Conservation (phyloP, 2,888 invertebrate species). For the Drosophila anomelani region DNA sequence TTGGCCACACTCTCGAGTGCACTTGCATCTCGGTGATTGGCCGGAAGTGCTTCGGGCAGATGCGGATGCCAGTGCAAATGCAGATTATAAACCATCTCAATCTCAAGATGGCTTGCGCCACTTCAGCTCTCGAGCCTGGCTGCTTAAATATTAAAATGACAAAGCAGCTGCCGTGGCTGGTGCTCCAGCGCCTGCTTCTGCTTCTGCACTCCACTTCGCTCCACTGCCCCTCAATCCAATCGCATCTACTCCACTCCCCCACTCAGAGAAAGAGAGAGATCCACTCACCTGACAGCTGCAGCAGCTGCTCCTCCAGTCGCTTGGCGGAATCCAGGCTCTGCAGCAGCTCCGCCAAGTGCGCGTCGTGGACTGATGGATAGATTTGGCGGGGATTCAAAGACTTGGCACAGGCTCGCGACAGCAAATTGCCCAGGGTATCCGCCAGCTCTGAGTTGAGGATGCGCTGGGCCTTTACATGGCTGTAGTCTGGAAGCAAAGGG, state of each 20-base stretch:
- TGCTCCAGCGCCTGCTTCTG: not conserved
- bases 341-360: conserved; percentile 85
- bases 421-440: conserved; percentile 95
- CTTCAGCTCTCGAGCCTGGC: conserved; percentile 43
- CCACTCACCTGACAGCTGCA: conserved; percentile 86
- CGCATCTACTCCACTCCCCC: conserved; percentile 3
- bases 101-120: conserved; percentile 35
- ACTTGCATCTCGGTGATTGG: conserved; percentile 63
- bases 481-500: conserved; percentile 90
- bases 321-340: conserved; percentile 85
- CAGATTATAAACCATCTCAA: conserved; percentile 48
- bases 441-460: conserved; percentile 95
- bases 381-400: conserved; percentile 91
- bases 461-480: conserved; percentile 89
- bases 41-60: conserved; percentile 53
- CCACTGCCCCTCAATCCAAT: conserved; percentile 17
- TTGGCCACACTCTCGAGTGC: conserved; percentile 66
- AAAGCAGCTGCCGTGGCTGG: conserved; percentile 18
- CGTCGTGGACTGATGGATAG: conserved; percentile 87
- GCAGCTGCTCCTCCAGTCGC: conserved; percentile 86
- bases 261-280: not conserved
- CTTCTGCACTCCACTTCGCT: conserved; percentile 16
- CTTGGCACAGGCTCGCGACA: conserved; percentile 91
- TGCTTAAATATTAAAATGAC: conserved; percentile 71
- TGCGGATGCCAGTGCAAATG: conserved; percentile 30